Evolutionary conservation across 2,113 vertebrate species (phyloP).

Genomic region (Empidonax traillii): DNA sequence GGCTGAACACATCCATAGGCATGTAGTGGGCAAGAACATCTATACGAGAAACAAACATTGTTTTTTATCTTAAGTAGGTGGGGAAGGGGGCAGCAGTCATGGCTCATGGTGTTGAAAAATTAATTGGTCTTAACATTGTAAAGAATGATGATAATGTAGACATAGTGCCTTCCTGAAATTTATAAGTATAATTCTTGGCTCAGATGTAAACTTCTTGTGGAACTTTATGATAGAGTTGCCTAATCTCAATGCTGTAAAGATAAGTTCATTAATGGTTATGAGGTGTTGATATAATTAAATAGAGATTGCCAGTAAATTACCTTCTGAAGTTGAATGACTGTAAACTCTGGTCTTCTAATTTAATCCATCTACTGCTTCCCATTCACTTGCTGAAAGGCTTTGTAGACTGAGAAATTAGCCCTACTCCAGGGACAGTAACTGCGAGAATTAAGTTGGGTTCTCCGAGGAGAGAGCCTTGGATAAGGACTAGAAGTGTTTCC

Average conservation of each 20-base stretch:
- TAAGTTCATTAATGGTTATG: conserved; percentile 49
- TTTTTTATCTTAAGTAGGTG: conserved; percentile 35
- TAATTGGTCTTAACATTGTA: background rate
- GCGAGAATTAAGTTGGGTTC: background rate
- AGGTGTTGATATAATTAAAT: conserved; percentile 48
- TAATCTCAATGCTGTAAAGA: conserved; percentile 21
- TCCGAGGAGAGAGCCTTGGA: background rate
- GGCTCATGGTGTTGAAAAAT: background rate
- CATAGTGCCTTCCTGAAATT: background rate
- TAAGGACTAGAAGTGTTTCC: background rate
- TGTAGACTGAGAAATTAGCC: background rate
- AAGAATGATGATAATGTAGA: background rate
- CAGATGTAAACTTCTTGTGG: background rate
- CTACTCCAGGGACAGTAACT: background rate
- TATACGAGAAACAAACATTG: background rate
- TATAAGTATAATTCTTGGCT: background rate
- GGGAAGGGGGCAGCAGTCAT: background rate
- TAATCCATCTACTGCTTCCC: background rate
- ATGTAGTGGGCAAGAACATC: background rate
- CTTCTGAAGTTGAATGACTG: background rate
- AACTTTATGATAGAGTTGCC: conserved; percentile 7
- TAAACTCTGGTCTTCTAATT: conserved; percentile 26
- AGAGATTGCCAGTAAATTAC: conserved; percentile 24
- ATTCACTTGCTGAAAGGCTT: conserved; percentile 6
- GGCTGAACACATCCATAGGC: background rate